Evolutionary conservation across 1,140 invertebrate genomes (phyloP).

Genomic region (Pseudachorutes palmiensis): DNA sequence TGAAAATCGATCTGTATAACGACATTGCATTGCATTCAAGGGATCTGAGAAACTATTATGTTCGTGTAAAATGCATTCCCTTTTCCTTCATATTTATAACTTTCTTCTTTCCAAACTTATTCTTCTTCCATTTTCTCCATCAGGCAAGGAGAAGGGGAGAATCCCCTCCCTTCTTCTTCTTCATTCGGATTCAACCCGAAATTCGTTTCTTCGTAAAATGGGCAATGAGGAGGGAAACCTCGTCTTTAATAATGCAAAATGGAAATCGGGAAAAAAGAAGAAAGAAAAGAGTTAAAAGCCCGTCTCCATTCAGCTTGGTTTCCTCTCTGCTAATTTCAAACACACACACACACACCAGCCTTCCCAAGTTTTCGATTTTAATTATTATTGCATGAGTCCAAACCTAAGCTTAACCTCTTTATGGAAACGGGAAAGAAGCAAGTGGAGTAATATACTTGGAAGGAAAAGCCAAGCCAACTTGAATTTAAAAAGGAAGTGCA

Average conservation of each 20-base stretch:
- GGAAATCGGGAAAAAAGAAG: neutral
- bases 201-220: neutral
- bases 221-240: neutral
- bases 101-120: neutral
- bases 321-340: too few species aligned
- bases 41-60: neutral
- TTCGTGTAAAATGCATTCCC: neutral
- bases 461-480: too few species aligned
- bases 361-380: too few species aligned
- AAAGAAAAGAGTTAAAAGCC: neutral
- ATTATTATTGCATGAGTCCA: too few species aligned
- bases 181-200: neutral
- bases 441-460: too few species aligned
- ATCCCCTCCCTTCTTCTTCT: neutral
- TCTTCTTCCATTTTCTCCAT: neutral
- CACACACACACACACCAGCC: too few species aligned
- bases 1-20: slow-evolving; percentile 2
- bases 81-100: neutral
- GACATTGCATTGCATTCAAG: neutral
- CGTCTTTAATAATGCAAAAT: slow-evolving; percentile 1
- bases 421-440: too few species aligned
- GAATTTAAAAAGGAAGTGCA: too few species aligned
- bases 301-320: too few species aligned
- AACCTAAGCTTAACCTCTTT: too few species aligned
- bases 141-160: neutral